A percentile compares a stretch with the other conserved stretches of the same genome.
Evolutionary conservation across 2,113 vertebrate species (phyloP).

Genomic region (Salvelinus namaycush): DNA sequence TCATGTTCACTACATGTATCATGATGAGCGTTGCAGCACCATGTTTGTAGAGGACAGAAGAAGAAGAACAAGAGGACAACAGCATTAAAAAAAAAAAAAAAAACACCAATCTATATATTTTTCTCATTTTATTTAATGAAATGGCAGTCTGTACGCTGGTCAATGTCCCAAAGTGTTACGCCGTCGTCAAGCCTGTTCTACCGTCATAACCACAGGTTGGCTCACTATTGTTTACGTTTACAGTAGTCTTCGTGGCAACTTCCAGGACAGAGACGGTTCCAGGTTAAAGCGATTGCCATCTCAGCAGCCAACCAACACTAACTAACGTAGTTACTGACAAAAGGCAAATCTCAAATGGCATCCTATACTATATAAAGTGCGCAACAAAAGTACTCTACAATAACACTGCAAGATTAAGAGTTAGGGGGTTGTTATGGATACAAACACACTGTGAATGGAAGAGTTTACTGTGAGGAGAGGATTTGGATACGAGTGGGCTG

Average conservation of each 20-base stretch:
- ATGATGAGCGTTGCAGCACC: conserved; percentile 27
- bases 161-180: conserved; percentile 16
- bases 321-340: conserved; percentile 39
- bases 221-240: background rate
- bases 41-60: conserved; percentile 35
- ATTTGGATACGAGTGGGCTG: conserved; percentile 36
- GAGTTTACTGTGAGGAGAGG: conserved; percentile 24
- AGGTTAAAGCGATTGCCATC: background rate
- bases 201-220: conserved; percentile 12
- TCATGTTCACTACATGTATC: conserved; percentile 22
- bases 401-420: too few relatives aligned
- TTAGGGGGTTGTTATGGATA: too few relatives aligned
- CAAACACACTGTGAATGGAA: conserved; percentile 63
- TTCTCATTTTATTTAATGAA: conserved; percentile 62
- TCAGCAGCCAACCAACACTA: conserved; percentile 43
- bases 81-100: conserved; percentile 31
- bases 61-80: conserved; percentile 48
- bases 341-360: too few relatives aligned
- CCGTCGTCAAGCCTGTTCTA: conserved; percentile 31
- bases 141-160: conserved; percentile 34
- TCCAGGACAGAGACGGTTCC: conserved; percentile 16
- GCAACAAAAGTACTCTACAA: too few relatives aligned
- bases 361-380: too few relatives aligned
- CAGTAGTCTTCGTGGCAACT: conserved; percentile 9
- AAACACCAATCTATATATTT: conserved; percentile 57